Base-by-base conservation (phyloP, 2,797 vertebrate species). In the Todus mexicanus region DNA sequence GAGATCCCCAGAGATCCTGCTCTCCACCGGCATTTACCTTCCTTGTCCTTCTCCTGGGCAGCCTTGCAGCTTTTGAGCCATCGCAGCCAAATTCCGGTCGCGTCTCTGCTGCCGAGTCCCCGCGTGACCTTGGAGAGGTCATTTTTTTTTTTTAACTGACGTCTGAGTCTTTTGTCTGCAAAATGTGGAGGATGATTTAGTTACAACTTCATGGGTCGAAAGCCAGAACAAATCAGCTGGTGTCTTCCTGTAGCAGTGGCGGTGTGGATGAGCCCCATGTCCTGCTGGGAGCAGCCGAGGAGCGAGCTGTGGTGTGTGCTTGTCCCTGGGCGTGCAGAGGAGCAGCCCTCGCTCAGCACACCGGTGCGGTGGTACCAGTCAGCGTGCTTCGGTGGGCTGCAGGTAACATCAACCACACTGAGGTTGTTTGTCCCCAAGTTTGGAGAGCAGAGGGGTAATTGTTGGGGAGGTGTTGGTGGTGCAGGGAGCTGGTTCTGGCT, bases 221-320 rank as follows among this genome's bases (percentile, higher is more conserved):
- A 87, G 64, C 20, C 53, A 51, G 84, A 76, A 63, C 45, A 63
- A 37, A 85, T 85, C 37, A 15, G 56, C 87, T 48, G 66, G 47
- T 59, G 60, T 38, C 66, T 87, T 90, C 42, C 75, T 3, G 4
- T 60, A 21, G 85, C 26, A 15, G 59, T 12, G 42, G 15, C 69
- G 9, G 63, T 4, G 31, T 68, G 87, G 57, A 27, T 60, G 57
- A 65, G 50, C 57, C 57, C 60, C 1, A 0, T 19, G 69, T 85
- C 69, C 56, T 0, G 1, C 12, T 29, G 75, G 77, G 88, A 57
- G n/a, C 2, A 0, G 74, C 27, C 0, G 1, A 60, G 80, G 40
- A 56, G 12, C 29, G 0, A 12, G 11, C 42, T 25, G 4, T 56
- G 31, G 0, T 10, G 25, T 26, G 5, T 0, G 5, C 42, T 15